Evolutionary conservation across 2,113 vertebrate species (phyloP).

Genomic region (Pristiophorus japonicus): DNA sequence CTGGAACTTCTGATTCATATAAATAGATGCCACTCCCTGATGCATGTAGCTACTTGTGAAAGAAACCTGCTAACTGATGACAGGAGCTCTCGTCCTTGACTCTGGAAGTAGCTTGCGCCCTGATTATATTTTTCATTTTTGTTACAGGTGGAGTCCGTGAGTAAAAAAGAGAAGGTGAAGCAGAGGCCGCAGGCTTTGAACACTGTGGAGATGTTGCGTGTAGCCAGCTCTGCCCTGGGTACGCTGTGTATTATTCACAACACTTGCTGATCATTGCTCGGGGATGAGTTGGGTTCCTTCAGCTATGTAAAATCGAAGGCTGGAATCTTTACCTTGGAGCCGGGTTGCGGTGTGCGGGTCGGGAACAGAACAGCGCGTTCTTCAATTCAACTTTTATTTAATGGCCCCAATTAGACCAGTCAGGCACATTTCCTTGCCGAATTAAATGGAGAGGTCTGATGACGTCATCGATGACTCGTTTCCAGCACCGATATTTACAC

Average conservation of each 20-base stretch:
- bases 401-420: too few species aligned
- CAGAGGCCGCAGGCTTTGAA: conserved; percentile 90
- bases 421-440: too few species aligned
- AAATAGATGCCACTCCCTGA: neutral
- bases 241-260: conserved; percentile 40
- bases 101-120: neutral
- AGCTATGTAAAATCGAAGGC: neutral
- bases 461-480: too few species aligned
- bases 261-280: neutral
- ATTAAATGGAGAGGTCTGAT: too few species aligned
- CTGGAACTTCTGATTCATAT: neutral
- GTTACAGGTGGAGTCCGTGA: conserved; percentile 81
- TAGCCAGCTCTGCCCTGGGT: conserved; percentile 90
- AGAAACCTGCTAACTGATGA: neutral
- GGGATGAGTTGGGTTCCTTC: neutral
- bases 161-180: conserved; percentile 89
- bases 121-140: conserved; percentile 6
- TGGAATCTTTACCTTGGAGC: too few species aligned
- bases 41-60: neutral
- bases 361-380: too few species aligned
- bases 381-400: too few species aligned
- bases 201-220: conserved; percentile 94
- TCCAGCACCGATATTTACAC: too few species aligned
- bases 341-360: too few species aligned
- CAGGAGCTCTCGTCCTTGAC: neutral